Evolutionary conservation across 1,140 invertebrate species (phyloP), one percentile per base, ranked within the genome.

Genomic region (Polyergus mexicanus): DNA sequence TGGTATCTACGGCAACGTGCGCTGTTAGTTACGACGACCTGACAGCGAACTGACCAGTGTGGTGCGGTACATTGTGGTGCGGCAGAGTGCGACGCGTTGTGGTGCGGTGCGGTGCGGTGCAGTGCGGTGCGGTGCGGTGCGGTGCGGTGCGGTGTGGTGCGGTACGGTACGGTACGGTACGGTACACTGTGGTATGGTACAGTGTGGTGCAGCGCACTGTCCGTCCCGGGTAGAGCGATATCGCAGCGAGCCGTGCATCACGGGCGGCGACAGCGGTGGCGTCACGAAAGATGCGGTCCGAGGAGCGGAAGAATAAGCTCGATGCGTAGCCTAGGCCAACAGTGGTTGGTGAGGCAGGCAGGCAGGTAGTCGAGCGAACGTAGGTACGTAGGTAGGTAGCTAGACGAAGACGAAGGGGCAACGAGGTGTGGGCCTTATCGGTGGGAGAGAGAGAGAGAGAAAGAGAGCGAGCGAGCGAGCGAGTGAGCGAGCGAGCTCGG

Each of bases 181-280:
- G 13, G 58, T 28, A 35, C 22, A 22, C 47, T 35, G 56, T 22
- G 32, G 66, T 6, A n/a, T 41, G 60, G 68, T 69, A 74, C 32
- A 32, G 80, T 66, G 71, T 54, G 19, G 38, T 74, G 35, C 41
- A 51, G 78, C 56, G 58, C 32, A 22, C n/a, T 58, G 62, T 22
- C 41, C 62, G 19, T 60, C 22, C 84, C 51, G 75, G 51, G 84
- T 76, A 80, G 54, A 86, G 87, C 84, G 89, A 80, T 74, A 84
- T 88, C 87, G 76, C 81, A 86, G 89, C 88, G 71, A 88, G 89
- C 76, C 78, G 85, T 76, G 87, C 65, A 71, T 86, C 85, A 58
- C 69, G 74, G 11, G 19, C 28, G 5, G 11, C 47, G 44, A 25
- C 25, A 11, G 62, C 51, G 28, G 51, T 38, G 51, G n/a, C 51